Conservation (phyloP, 2,888 invertebrate species). For the Agrotis segetum region DNA sequence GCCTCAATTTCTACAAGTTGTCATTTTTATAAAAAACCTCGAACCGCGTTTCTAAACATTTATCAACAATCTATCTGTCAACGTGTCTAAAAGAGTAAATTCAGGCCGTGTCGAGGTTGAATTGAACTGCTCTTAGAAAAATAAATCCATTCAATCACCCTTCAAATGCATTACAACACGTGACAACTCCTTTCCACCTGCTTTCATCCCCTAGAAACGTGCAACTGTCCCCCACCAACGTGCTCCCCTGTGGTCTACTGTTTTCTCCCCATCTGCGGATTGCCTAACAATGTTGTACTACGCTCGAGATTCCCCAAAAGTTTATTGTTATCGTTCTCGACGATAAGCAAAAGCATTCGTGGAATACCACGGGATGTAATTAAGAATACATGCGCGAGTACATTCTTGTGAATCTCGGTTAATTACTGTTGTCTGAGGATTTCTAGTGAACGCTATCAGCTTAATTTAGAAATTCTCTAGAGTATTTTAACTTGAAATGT, state of each 20-base stretch:
- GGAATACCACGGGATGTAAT: conserved; percentile 41
- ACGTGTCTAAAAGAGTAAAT: no score
- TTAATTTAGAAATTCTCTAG: conserved; percentile 32
- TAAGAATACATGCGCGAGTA: conserved; percentile 20
- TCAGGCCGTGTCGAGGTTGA: no score
- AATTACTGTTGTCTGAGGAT: conserved; percentile 16
- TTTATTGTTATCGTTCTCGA: conserved; percentile 20
- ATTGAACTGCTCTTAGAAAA: no score
- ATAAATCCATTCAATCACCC: not conserved
- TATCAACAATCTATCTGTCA: no score
- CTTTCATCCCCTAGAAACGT: not conserved
- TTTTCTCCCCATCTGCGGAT: not conserved
- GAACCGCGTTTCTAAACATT: no score
- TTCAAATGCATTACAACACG: not conserved
- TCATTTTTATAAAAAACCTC: no score
- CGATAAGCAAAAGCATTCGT: conserved; percentile 27
- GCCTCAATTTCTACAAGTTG: no score
- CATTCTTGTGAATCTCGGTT: conserved; percentile 21
- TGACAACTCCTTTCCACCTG: not conserved
- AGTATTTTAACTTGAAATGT: conserved; percentile 4
- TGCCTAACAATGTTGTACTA: not conserved
- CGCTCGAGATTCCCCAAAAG: conserved; percentile 15
- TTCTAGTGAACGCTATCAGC: conserved; percentile 15
- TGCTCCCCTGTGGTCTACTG: not conserved
- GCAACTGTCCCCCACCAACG: not conserved